Percentiles rank a stretch among this genome's conserved stretches.
Conservation (phyloP, 2,113 vertebrate species). For the Halichoerus grypus region DNA sequence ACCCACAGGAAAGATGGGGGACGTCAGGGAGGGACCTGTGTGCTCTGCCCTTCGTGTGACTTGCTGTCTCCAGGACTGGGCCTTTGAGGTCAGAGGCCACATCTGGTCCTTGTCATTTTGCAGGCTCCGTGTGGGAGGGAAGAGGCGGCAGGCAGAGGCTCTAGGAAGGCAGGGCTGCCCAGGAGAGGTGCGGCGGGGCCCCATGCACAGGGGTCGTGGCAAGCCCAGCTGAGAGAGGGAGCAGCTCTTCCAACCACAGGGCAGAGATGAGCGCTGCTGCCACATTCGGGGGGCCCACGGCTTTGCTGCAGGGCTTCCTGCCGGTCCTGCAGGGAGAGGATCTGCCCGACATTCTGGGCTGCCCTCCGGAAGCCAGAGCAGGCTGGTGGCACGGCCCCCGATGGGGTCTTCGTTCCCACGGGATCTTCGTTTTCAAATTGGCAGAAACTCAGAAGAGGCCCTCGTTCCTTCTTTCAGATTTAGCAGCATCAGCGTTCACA, state of each 20-base stretch:
- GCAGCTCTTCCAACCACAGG: not conserved
- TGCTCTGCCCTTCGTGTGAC: not conserved
- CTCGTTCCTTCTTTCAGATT: constrained; percentile 77
- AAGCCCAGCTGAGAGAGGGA: no score
- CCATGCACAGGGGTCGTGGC: fast-evolving
- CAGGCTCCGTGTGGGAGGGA: not conserved
- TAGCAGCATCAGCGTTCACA: constrained; percentile 75
- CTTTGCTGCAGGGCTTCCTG: not conserved
- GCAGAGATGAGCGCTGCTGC: not conserved
- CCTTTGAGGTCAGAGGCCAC: not conserved
- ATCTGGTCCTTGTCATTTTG: fast-evolving
- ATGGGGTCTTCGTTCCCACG: not conserved
- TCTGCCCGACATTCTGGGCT: not conserved
- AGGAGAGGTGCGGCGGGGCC: fast-evolving
- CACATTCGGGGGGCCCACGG: not conserved
- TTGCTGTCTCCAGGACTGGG: not conserved
- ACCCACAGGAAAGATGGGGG: not conserved
- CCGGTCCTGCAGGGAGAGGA: not conserved
- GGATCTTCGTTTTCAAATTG: constrained; percentile 60
- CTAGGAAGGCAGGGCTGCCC: no score
- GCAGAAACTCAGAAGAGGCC: constrained; percentile 57
- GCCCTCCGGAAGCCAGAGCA: not conserved
- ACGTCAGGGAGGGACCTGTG: not conserved
- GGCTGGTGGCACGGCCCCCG: not conserved
- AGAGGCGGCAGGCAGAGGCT: not conserved